Evolutionary conservation across 2,113 vertebrate species (phyloP), one percentile per base, ranked within the genome.

Genomic region (Callaeas wilsoni): DNA sequence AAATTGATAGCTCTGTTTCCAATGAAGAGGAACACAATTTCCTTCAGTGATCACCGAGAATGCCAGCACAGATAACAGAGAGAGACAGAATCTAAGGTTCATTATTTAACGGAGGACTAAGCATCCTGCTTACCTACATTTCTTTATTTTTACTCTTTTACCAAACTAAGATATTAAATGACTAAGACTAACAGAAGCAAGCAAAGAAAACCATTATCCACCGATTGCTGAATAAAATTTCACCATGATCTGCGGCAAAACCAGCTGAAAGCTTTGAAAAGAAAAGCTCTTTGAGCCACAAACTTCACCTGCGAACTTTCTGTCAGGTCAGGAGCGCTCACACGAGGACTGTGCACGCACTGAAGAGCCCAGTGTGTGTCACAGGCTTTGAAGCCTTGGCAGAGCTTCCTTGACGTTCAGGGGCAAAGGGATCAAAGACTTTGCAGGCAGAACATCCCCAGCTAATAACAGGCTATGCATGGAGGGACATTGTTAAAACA

Each of bases 401-500:
- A 93, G 68, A 91, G 80, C 80, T 90, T 86, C 90, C 89, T 84
- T 77, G 86, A 92, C 83, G 0, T 88, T 83, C 76, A 69, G 55
- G 76, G 89, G 50, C 71, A 80, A 84, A 84, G 56, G 68, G 89
- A 96, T 97, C 95, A 95, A 96, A 97, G 91, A n/a, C 90, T 95
- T 82, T 83, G 63, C 75, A 95, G 26, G 84, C 65, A 95, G 94
- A 95, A 71, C 16, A 2, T 91, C 91, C 94, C 94, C 4, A 94
- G 92, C 87, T 96, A 96, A 83, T 94, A 95, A 90, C 79, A 93
- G 90, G 90, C 94, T 69, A 74, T 49, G 92, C 90, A 86, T 80
- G 90, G 79, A 96, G 90, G 84, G 96, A 96, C 92, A 90, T 90
- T 94, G 90, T 85, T 96, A 80, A 97, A 97, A 93, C 90, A 90